Percentiles rank a stretch among this genome's conserved stretches.
Conservation (phyloP, 2,797 vertebrate genomes). For the Channallabes apus region DNA sequence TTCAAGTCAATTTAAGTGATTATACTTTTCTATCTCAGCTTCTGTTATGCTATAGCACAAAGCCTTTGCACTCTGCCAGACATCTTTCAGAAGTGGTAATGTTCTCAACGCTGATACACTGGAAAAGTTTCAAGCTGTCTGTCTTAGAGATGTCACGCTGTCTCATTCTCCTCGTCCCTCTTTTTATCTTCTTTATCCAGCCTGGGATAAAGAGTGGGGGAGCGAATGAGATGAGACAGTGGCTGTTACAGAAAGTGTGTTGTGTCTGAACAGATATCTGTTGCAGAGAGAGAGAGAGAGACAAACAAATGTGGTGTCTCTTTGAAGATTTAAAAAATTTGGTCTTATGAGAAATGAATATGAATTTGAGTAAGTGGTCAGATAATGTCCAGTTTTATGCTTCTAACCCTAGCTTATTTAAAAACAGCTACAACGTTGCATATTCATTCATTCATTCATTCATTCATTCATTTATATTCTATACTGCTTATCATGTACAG, state of each 20-base stretch:
- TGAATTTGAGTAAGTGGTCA: neutral
- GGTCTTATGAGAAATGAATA: neutral
- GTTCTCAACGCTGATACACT: neutral
- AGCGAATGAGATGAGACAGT: neutral
- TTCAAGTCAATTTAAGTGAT: neutral
- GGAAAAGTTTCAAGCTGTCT: conserved; percentile 7
- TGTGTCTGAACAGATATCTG: conserved; percentile 13
- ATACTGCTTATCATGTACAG: too few relatives aligned
- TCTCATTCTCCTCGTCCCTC: conserved; percentile 19
- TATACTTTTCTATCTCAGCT: neutral
- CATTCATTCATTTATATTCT: too few relatives aligned
- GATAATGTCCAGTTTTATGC: neutral
- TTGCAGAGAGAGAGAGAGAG: neutral
- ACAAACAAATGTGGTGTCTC: too few relatives aligned
- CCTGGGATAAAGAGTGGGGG: conserved; percentile 19
- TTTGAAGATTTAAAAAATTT: neutral
- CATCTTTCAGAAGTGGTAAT: neutral
- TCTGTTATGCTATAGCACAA: too few relatives aligned
- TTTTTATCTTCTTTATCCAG: conserved; percentile 20
- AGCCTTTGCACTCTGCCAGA: neutral
- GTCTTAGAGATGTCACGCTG: conserved; percentile 19
- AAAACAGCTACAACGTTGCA: neutral
- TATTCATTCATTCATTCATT: too few relatives aligned
- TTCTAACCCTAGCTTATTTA: neutral
- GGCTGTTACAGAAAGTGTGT: conserved; percentile 19